Evolutionary conservation across 1,140 invertebrate species (phyloP).

Genomic region (Trichonephila inaurata): DNA sequence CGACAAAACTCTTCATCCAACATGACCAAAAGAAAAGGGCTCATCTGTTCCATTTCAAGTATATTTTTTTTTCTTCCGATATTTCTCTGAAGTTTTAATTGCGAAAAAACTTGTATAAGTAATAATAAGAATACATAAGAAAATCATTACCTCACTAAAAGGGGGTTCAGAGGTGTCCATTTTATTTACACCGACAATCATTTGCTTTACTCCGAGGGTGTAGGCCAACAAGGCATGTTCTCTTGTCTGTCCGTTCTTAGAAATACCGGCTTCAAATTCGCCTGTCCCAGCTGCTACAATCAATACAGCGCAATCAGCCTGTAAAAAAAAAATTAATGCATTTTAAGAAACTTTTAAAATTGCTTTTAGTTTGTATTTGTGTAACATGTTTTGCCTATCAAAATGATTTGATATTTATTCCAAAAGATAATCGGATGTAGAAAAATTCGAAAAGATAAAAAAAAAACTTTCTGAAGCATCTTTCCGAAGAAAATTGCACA

Average conservation of each 20-base stretch:
- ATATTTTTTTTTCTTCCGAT: no score
- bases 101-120: no score
- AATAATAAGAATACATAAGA: background rate
- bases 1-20: no score
- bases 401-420: no score
- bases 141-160: constrained; percentile 80
- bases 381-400: no score
- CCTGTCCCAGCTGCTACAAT: constrained; percentile 84
- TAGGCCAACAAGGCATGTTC: constrained; percentile 84
- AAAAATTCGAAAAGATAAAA: no score
- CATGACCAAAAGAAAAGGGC: background rate
- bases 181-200: constrained; percentile 85
- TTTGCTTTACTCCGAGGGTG: constrained; percentile 85
- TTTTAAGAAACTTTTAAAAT: no score
- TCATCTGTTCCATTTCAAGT: background rate
- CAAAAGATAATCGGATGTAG: no score
- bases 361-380: no score
- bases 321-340: constrained; percentile 27
- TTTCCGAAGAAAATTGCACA: no score
- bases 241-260: constrained; percentile 84
- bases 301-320: constrained; percentile 84
- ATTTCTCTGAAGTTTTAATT: no score
- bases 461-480: no score
- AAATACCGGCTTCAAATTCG: constrained; percentile 85
- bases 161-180: constrained; percentile 84